Conservation (phyloP, 1,140 invertebrate genomes). For the Laupala kohalensis region DNA sequence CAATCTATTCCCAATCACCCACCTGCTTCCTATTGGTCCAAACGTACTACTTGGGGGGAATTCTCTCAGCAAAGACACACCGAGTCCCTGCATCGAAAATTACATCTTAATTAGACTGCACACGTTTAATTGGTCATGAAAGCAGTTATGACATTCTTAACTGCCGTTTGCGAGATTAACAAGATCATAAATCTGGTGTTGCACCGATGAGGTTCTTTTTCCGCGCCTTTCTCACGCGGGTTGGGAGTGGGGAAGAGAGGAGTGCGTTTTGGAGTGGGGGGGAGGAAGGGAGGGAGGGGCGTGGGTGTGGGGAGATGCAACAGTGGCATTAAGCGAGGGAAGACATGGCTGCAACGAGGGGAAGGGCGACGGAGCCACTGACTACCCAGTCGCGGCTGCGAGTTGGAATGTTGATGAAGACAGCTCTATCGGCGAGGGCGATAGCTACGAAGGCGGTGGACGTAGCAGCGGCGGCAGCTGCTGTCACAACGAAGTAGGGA, state of each 20-base stretch:
- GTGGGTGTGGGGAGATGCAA: neutral
- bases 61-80: too few species aligned
- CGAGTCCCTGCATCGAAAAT: neutral
- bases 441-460: too few species aligned
- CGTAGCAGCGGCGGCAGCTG: too few species aligned
- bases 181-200: neutral
- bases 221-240: neutral
- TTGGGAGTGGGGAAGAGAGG: neutral
- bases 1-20: neutral
- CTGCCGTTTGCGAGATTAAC: neutral
- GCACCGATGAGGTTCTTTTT: neutral
- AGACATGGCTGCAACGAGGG: too few species aligned
- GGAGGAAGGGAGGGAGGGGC: neutral
- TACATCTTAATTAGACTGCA: neutral
- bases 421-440: neutral
- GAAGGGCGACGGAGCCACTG: too few species aligned
- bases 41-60: neutral
- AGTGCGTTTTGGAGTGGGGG: too few species aligned
- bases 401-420: neutral
- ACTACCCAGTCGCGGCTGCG: neutral
- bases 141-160: neutral
- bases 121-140: neutral
- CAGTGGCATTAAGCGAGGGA: too few species aligned
- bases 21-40: neutral
- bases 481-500: neutral